These are phyloP conservation scores for Drosophila sechellia DNA, from an alignment of 1,140 invertebrate species.

Conservation along the genomic window DNA sequence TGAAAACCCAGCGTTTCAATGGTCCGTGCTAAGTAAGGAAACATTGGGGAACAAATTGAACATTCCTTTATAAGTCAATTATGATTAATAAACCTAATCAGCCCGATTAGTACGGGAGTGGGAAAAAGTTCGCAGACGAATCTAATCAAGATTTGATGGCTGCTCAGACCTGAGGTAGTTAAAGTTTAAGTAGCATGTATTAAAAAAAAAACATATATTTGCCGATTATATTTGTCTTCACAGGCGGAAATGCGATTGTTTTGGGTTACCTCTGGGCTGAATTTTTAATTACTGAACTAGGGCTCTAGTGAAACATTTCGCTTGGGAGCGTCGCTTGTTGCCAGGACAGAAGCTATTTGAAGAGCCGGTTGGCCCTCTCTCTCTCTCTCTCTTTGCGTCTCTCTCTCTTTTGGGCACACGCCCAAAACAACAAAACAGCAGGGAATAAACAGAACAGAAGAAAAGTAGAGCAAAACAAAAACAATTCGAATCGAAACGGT, in stretches of 20 bases:
- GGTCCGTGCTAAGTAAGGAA: constrained; percentile 5
- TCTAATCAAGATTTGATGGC: constrained; percentile 29
- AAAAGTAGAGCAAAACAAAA: constrained; percentile 20
- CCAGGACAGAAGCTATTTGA: constrained; percentile 39
- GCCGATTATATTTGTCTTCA: neutral
- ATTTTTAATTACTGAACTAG: constrained; percentile 11
- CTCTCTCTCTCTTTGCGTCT: neutral
- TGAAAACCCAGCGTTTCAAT: constrained; percentile 1
- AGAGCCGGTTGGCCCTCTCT: constrained; percentile 14
- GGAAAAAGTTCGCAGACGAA: constrained; percentile 17
- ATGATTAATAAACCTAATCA: constrained; percentile 35
- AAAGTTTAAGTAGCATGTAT: neutral
- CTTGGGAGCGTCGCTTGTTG: constrained; percentile 38
- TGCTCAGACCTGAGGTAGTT: neutral
- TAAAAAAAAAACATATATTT: neutral
- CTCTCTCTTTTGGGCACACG: constrained; percentile 50
- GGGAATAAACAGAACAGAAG: constrained; percentile 30
- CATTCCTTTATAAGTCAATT: constrained; percentile 34
- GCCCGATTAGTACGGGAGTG: constrained; percentile 14
- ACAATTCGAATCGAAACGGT: constrained; percentile 9
- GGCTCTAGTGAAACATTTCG: constrained; percentile 16
- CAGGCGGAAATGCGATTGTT: neutral
- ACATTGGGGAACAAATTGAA: neutral
- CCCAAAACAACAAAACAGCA: constrained; percentile 46
- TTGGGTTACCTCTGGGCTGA: constrained; percentile 1